Evolutionary conservation across 2,797 vertebrate species (phyloP).

Genomic region (Fundulus diaphanus): DNA sequence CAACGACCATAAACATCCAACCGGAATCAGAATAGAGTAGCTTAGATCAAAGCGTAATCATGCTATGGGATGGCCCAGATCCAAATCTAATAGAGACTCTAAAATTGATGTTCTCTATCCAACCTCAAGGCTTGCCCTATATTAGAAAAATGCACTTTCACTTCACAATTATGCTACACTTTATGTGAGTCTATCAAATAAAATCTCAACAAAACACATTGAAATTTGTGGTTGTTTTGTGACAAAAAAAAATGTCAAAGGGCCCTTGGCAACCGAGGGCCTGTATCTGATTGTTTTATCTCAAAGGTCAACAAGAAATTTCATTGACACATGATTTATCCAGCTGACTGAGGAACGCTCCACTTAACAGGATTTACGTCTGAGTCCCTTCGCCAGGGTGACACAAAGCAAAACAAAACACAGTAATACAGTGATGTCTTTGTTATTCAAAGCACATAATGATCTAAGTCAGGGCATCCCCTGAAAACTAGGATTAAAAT

Average conservation of each 20-base stretch:
- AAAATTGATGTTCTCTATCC: background rate
- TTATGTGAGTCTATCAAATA: background rate
- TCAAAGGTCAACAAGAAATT: conserved; percentile 1
- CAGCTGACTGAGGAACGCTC: conserved; percentile 37
- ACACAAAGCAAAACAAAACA: conserved; percentile 32
- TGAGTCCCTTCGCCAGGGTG: conserved; percentile 59
- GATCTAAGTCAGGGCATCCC: conserved; percentile 40
- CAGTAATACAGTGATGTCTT: conserved; percentile 58
- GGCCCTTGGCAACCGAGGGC: background rate
- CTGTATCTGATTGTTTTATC: background rate
- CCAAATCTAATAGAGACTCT: background rate
- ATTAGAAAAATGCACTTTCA: background rate
- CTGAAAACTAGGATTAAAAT: conserved; percentile 25
- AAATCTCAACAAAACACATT: background rate
- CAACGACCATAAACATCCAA: too few relatives aligned
- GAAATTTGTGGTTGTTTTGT: background rate
- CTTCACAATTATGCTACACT: background rate
- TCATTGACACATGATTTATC: conserved; percentile 4
- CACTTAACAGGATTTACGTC: conserved; percentile 49
- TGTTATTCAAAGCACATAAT: conserved; percentile 35
- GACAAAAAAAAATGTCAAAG: background rate
- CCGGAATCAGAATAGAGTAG: background rate
- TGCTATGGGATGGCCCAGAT: background rate
- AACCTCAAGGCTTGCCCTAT: background rate
- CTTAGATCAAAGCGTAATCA: background rate